Percentiles rank a stretch among this genome's conserved stretches.
Evolutionary conservation across 2,888 invertebrate genomes (phyloP).

Genomic region (Lasioglossum oenotherae): DNA sequence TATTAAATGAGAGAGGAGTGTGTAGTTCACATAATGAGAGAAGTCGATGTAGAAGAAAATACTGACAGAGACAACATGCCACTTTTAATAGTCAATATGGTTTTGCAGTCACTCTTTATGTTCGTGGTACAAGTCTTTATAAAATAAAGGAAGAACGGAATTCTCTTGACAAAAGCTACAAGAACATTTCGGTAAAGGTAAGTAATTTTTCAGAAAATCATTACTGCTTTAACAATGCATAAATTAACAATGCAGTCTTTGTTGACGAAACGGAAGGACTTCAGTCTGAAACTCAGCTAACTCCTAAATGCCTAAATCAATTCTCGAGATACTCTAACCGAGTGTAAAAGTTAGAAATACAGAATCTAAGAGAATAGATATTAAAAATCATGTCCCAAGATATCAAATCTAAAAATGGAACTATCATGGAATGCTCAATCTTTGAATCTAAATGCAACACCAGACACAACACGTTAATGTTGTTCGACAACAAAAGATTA

Average conservation of each 20-base stretch:
- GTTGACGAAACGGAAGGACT: neutral
- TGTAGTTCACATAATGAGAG: neutral
- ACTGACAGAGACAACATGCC: neutral
- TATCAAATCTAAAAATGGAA: neutral
- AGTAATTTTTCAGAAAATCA: neutral
- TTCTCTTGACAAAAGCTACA: neutral
- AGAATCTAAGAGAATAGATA: neutral
- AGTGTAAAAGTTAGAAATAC: neutral
- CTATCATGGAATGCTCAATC: neutral
- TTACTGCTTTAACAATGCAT: neutral
- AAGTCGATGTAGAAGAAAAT: neutral
- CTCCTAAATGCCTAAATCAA: neutral
- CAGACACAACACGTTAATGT: neutral
- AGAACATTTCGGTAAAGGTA: neutral
- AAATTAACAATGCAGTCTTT: neutral
- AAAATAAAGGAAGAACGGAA: constrained; percentile 40
- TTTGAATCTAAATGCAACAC: neutral
- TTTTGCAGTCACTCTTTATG: neutral
- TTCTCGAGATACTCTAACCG: neutral
- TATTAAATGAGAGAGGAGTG: neutral
- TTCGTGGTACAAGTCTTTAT: neutral
- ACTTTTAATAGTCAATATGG: neutral
- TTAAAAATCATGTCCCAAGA: neutral
- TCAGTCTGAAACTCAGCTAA: neutral
- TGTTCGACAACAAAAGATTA: neutral